A percentile compares a stretch with the other conserved stretches of the same genome.
These are phyloP conservation scores for Pantherophis alleghaniensis DNA, from an alignment of 2,797 vertebrate genomes.

Conservation along the genomic window DNA sequence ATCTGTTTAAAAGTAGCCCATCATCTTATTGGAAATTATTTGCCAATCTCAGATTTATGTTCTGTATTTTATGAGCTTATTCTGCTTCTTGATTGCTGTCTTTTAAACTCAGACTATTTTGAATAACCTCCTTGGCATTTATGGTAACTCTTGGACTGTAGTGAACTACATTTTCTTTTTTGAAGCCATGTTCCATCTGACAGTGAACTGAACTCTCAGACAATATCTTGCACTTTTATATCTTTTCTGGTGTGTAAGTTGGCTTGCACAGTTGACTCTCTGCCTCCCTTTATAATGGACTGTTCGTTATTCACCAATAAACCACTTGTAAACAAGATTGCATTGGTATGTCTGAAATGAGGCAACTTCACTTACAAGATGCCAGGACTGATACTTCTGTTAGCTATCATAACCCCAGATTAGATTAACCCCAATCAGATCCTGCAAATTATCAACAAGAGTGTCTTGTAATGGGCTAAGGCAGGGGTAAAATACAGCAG, in stretches of 20 bases:
- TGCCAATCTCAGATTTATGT: background rate
- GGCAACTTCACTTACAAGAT: background rate
- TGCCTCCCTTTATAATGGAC: background rate
- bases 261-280: background rate
- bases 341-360: background rate
- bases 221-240: background rate
- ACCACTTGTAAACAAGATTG: background rate
- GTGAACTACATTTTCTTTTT: background rate
- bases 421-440: background rate
- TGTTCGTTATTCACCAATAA: background rate
- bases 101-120: background rate
- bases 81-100: background rate
- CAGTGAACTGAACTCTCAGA: background rate
- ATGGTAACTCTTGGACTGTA: background rate
- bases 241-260: background rate
- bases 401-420: background rate
- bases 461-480: background rate
- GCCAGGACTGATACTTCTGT: background rate
- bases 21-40: background rate
- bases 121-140: background rate
- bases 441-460: background rate
- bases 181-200: background rate
- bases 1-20: background rate
- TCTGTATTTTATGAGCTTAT: background rate
- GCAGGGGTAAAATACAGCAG: background rate